These are phyloP conservation scores for Sciaenops ocellatus DNA, from an alignment of 2,797 vertebrate species.

Conservation along the genomic window DNA sequence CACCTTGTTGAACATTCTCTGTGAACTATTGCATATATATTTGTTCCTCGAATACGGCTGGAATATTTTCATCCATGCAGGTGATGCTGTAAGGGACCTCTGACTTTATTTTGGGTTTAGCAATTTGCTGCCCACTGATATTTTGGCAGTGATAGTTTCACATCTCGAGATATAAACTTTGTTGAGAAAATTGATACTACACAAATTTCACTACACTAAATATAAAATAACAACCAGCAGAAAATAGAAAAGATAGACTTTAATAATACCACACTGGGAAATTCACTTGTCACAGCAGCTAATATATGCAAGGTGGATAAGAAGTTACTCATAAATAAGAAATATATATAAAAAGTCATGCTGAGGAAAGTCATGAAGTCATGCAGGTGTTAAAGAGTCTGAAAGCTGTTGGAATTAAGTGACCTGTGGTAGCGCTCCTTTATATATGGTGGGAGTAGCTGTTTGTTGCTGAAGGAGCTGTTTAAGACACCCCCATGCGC, in stretches of 20 bases:
- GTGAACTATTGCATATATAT: conserved; percentile 14
- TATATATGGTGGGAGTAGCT: too few species aligned
- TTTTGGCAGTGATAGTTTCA: neutral
- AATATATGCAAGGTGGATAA: too few species aligned
- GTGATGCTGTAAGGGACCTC: neutral
- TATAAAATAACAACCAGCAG: neutral
- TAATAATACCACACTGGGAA: too few species aligned
- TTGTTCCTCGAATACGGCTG: neutral
- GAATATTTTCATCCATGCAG: conserved; percentile 5
- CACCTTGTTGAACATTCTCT: neutral
- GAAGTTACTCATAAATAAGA: too few species aligned
- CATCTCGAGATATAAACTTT: neutral
- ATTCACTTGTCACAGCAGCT: too few species aligned
- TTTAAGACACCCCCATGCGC: too few species aligned
- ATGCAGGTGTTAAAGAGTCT: too few species aligned
- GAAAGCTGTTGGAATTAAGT: too few species aligned
- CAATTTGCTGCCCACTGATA: conserved; percentile 5
- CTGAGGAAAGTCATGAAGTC: too few species aligned
- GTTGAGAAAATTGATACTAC: neutral
- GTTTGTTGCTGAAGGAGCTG: too few species aligned
- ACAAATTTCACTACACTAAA: neutral
- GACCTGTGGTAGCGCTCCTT: too few species aligned
- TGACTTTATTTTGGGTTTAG: neutral
- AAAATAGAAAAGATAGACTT: neutral
- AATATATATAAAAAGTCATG: too few species aligned